Evolutionary conservation across 2,888 invertebrate genomes (phyloP).

Genomic region (Resseliella maxima): DNA sequence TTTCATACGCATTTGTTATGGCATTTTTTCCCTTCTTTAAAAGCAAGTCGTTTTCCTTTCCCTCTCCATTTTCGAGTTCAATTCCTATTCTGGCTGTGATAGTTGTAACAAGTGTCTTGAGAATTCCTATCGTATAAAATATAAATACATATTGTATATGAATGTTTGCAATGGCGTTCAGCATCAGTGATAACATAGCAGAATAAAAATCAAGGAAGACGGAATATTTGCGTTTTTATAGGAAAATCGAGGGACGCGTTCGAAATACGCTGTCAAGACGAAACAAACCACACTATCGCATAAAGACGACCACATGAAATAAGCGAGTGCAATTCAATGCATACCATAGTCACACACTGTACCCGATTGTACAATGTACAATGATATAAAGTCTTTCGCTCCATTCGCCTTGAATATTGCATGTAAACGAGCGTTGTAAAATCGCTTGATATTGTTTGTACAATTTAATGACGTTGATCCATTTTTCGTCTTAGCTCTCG

Average conservation of each 20-base stretch:
- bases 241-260: not conserved
- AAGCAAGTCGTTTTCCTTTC: not conserved
- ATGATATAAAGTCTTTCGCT: constrained; percentile 13
- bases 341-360: not conserved
- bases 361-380: not conserved
- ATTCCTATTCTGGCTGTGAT: not conserved
- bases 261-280: not conserved
- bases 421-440: constrained; percentile 51
- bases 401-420: constrained; percentile 25
- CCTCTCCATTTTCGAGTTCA: not conserved
- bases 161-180: not conserved
- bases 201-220: constrained; percentile 49
- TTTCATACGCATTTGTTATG: constrained; percentile 53
- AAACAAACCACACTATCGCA: constrained; percentile 48
- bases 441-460: constrained; percentile 49
- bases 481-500: constrained; percentile 30
- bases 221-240: not conserved
- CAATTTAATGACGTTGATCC: constrained; percentile 54
- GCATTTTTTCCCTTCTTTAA: not conserved
- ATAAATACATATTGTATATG: not conserved
- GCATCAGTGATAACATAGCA: not conserved
- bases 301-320: constrained; percentile 53
- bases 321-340: constrained; percentile 33
- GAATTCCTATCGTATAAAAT: constrained; percentile 24
- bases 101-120: constrained; percentile 55